Evolutionary conservation across 2,888 invertebrate species (phyloP).

Genomic region (Trichacis sp.): DNA sequence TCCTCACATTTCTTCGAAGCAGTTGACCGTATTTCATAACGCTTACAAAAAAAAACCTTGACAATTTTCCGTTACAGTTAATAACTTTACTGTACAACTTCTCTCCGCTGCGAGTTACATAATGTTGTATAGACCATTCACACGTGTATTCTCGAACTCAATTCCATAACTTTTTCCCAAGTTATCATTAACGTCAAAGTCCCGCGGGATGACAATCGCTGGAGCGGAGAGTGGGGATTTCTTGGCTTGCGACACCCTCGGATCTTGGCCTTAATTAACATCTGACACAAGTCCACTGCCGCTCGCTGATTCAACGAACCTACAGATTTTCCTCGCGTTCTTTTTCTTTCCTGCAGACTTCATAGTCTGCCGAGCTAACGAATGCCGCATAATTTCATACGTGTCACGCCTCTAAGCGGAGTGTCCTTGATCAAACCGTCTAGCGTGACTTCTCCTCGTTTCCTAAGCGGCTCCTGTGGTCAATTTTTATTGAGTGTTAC

Average conservation of each 20-base stretch:
- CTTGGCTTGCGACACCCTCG: constrained; percentile 62
- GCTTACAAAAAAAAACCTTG: no score
- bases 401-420: constrained; percentile 34
- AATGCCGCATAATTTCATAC: constrained; percentile 29
- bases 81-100: no score
- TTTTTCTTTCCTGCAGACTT: constrained; percentile 29
- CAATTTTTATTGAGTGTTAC: constrained; percentile 3
- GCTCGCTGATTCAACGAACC: constrained; percentile 47
- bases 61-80: no score
- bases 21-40: no score
- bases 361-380: constrained; percentile 36
- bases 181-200: no score
- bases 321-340: constrained; percentile 41
- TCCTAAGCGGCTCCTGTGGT: constrained; percentile 24
- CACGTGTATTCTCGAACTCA: no score
- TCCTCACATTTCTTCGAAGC: no score
- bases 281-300: constrained; percentile 60
- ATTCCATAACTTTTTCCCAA: no score
- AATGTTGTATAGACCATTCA: no score
- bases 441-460: constrained; percentile 24
- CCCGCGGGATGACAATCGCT: constrained; percentile 30
- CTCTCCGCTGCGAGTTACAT: no score
- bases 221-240: constrained; percentile 47
- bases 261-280: constrained; percentile 67
- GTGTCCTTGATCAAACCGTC: constrained; percentile 44